Evolutionary conservation across 2,797 vertebrate species (phyloP), one percentile per base, ranked within the genome.

Genomic region (Sphaeramia orbicularis): DNA sequence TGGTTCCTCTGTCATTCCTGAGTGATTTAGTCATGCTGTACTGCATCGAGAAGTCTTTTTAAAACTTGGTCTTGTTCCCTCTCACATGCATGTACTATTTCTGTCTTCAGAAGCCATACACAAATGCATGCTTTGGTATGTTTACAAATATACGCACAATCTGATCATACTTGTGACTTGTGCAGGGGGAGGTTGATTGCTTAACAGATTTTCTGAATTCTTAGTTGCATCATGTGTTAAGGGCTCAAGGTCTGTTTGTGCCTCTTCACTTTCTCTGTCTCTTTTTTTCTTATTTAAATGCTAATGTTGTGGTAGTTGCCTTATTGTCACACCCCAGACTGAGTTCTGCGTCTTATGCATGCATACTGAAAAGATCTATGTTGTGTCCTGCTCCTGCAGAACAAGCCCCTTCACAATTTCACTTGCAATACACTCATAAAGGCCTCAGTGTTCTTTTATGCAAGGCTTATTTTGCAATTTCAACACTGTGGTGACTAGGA

Each of bases 1-100:
- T 53, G 70, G 83, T 92, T 88, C 88, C 75, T 83, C 65, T 84
- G 81, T 87, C 91, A 94, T 94, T 93, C 92, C 92, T 85, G 68
- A 83, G 80, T 77, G 85, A 90, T 92, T 83, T 44, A 87, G 85
- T 94, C 87, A 93, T 74, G 70, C 55, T 65, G 65, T 74, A 82
- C 75, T 71, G 77, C 44, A 40, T 74, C 61, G 66, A 57, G 78
- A 78, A 76, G 83, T 85, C 67, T 87, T 90, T 77, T 88, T 80
- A 54, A 89, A 86, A 84, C 65, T 65, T 63, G 36, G 47, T 72
- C 68, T 65, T 15, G 30, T 80, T 78, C 76, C 52, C 65, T 74
- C 65, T 82, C 65, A 12, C 78, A 85, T 82, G 73, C 68, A 77
- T 73, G 71, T 19, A 32, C 85, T 91, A 90, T 90, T 91, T 87